These are phyloP conservation scores for Alcedo atthis DNA, from an alignment of 2,797 vertebrate species.

Conservation along the genomic window DNA sequence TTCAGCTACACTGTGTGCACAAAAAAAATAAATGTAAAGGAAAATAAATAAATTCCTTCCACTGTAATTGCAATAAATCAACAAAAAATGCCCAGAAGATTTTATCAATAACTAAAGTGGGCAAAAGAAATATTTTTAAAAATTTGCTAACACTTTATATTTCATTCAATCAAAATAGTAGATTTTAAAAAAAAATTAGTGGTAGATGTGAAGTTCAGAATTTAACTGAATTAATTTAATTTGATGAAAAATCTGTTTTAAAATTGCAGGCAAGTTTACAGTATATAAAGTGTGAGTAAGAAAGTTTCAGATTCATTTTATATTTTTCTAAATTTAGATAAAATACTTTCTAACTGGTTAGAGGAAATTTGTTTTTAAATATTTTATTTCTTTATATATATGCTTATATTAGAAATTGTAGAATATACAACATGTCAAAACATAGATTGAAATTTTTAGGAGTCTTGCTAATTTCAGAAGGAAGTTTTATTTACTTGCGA, in stretches of 20 bases:
- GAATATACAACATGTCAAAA: not conserved
- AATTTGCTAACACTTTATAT: not conserved
- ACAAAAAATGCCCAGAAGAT: not conserved
- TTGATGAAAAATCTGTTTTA: not conserved
- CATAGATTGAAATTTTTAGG: rapidly evolving
- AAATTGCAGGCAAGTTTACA: not conserved
- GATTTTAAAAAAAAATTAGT: not conserved
- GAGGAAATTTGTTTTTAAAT: not conserved
- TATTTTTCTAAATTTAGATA: not conserved
- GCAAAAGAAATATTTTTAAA: not conserved
- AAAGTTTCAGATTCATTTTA: not conserved
- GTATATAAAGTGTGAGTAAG: not conserved
- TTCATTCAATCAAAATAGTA: conserved; percentile 10
- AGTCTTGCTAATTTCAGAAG: not conserved
- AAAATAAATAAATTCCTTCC: not conserved
- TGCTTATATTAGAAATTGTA: not conserved
- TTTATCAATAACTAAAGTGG: not conserved
- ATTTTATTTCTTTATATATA: not conserved
- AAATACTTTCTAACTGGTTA: not conserved
- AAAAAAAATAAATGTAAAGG: not conserved
- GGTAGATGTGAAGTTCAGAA: not conserved
- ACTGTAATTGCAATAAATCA: not conserved
- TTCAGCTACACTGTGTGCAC: not conserved
- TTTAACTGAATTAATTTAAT: not conserved
- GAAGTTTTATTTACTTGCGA: not conserved